These are phyloP conservation scores for Cephus rjabovi DNA, from an alignment of 2,888 invertebrate species.

Conservation along the genomic window DNA sequence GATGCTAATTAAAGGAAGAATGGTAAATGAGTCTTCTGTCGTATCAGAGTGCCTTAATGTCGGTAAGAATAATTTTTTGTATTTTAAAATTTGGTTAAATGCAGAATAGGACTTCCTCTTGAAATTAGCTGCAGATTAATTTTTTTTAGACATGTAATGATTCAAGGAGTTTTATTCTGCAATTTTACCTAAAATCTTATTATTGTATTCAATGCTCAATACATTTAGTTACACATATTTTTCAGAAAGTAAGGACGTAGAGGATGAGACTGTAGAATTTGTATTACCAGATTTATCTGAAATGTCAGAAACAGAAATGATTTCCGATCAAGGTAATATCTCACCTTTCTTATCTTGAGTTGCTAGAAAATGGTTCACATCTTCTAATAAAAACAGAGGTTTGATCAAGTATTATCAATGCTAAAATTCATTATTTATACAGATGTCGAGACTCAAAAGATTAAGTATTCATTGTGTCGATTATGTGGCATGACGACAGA, in stretches of 20 bases:
- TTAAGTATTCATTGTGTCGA: conserved; percentile 29
- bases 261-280: conserved; percentile 14
- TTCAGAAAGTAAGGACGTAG: conserved; percentile 10
- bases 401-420: not conserved
- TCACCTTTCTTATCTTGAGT: not conserved
- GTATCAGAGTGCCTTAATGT: conserved; percentile 10
- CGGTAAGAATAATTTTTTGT: conserved; percentile 5
- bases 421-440: not conserved
- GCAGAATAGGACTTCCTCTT: too few species aligned
- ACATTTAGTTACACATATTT: not conserved
- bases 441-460: not conserved
- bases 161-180: too few species aligned
- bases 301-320: conserved; percentile 8
- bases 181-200: not conserved
- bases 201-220: not conserved
- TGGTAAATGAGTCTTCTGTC: conserved; percentile 6
- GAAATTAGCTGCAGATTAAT: too few species aligned
- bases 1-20: conserved; percentile 10
- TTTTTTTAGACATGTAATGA: too few species aligned
- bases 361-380: not conserved
- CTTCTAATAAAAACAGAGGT: not conserved
- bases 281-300: conserved; percentile 20
- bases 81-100: not conserved
- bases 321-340: conserved; percentile 6
- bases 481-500: conserved; percentile 32